Percentiles rank a stretch among this genome's conserved stretches.
Evolutionary conservation across 2,113 vertebrate genomes (phyloP).

Genomic region (Pitta sordida): DNA sequence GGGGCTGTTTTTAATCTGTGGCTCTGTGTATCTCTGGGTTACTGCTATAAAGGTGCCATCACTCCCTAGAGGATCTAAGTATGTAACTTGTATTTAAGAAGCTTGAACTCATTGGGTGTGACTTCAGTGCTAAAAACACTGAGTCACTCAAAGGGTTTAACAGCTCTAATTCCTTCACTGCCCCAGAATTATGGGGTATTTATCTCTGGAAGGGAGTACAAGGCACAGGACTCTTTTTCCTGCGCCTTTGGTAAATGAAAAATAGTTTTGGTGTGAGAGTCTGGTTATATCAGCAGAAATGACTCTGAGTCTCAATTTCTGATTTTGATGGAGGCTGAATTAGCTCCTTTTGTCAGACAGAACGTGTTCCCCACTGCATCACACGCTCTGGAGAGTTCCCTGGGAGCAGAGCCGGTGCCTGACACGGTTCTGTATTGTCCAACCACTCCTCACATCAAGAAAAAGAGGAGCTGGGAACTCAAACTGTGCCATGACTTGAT

Average conservation of each 20-base stretch:
- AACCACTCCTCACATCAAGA: background rate
- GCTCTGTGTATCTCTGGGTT: background rate
- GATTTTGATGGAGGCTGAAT: background rate
- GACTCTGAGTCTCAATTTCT: background rate
- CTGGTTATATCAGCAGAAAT: background rate
- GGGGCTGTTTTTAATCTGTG: background rate
- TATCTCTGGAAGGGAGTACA: background rate
- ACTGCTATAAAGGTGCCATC: background rate
- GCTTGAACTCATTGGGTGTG: background rate
- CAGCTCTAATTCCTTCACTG: background rate
- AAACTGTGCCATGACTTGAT: background rate
- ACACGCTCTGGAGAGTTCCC: background rate
- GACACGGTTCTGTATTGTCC: background rate
- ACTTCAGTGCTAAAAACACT: background rate
- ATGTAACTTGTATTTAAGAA: background rate
- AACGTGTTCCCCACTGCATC: background rate
- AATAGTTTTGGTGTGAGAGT: background rate
- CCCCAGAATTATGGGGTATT: background rate
- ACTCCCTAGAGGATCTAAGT: background rate
- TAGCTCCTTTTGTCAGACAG: background rate
- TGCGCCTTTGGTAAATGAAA: background rate
- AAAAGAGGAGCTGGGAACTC: background rate
- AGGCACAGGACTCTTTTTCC: background rate
- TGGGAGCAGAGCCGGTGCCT: background rate
- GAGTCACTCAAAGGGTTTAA: background rate